phyloP scores from a whole-genome alignment of 2,888 invertebrate species.

The Blera fallax region DNA sequence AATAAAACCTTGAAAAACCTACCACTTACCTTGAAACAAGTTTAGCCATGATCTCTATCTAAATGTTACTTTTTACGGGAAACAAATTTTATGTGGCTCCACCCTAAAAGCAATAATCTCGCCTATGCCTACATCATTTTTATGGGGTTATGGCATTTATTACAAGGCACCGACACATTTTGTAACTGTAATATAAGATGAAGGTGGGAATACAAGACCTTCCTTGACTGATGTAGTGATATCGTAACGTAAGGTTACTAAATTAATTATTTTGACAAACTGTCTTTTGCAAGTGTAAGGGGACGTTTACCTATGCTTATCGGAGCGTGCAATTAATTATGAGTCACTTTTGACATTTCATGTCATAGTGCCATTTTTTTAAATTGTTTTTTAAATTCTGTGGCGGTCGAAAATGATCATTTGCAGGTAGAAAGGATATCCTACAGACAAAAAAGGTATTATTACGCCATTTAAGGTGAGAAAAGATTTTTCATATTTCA shows the following conservation, averaged over 20 bases:
- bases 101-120: background rate
- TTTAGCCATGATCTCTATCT: background rate
- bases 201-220: background rate
- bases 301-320: background rate
- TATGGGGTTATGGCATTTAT: background rate
- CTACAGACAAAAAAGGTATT: too few relatives aligned
- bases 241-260: background rate
- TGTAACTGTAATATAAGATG: background rate
- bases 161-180: constrained; percentile 2
- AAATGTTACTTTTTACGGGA: background rate
- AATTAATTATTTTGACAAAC: background rate
- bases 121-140: background rate
- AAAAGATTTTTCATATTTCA: too few relatives aligned
- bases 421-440: too few relatives aligned
- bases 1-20: background rate
- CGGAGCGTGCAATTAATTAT: background rate
- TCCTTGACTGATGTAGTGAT: background rate
- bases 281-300: background rate
- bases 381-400: background rate
- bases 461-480: too few relatives aligned
- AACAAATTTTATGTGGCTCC: background rate
- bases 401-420: background rate
- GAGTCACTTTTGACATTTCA: background rate
- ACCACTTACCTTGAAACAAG: background rate
- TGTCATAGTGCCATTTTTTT: background rate